Evolutionary conservation across 1,140 invertebrate species (phyloP).

Genomic region (Neelides sp.): DNA sequence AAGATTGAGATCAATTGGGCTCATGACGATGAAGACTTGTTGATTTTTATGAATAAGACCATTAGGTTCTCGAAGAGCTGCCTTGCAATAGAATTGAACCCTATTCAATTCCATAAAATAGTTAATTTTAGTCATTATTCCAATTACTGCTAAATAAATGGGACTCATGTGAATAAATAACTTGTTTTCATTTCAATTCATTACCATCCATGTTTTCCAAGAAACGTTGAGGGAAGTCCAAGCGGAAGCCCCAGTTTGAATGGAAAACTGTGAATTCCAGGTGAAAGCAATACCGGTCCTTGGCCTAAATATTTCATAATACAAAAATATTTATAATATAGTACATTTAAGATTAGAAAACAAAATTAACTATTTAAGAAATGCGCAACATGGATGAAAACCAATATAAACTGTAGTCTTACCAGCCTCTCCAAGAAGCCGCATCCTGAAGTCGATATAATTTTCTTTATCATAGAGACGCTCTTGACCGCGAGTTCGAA

Average conservation of each 20-base stretch:
- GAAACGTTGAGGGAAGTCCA: conserved; percentile 80
- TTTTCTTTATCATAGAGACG: conserved; percentile 79
- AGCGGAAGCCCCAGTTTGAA: conserved; percentile 82
- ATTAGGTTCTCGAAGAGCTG: conserved; percentile 73
- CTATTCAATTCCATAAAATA: conserved; percentile 38
- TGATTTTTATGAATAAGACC: conserved; percentile 88
- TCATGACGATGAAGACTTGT: conserved; percentile 93
- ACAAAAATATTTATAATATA: not conserved
- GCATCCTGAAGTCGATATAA: conserved; percentile 89
- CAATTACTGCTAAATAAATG: no score
- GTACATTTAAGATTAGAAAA: not conserved
- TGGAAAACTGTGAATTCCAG: conserved; percentile 88
- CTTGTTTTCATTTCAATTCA: no score
- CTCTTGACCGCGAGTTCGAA: conserved; percentile 63
- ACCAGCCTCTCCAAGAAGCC: conserved; percentile 79
- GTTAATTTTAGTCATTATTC: not conserved
- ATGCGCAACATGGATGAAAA: no score
- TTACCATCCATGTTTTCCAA: conserved; percentile 49
- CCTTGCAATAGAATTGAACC: conserved; percentile 91
- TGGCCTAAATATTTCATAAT: conserved; percentile 31
- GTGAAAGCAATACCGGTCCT: conserved; percentile 68
- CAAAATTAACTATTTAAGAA: not conserved
- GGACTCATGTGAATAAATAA: no score
- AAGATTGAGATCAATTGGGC: conserved; percentile 83
- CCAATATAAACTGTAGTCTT: no score